phyloP scores from a whole-genome alignment of 2,113 vertebrate genomes.

The Tetrao urogallus region DNA sequence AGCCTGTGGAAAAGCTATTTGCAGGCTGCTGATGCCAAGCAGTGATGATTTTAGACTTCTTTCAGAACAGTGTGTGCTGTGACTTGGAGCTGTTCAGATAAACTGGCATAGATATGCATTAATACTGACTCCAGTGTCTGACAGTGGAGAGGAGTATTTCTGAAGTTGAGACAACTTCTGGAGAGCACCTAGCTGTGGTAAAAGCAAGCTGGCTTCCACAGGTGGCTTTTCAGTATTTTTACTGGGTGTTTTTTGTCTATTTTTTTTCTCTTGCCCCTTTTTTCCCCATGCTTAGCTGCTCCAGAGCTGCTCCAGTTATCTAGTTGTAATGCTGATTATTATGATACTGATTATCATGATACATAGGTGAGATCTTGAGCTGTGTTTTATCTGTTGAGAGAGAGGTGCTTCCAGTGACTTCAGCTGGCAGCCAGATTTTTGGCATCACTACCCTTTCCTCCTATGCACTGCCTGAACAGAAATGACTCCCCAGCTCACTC shows the following conservation, averaged over 20 bases:
- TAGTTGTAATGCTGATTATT: neutral
- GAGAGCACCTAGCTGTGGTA: neutral
- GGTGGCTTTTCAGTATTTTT: neutral
- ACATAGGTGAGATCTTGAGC: neutral
- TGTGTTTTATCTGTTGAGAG: neutral
- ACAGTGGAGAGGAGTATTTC: neutral
- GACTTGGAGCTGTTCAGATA: slow-evolving; percentile 3
- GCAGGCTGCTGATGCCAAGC: slow-evolving; percentile 36
- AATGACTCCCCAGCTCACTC: neutral
- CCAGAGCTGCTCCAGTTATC: neutral
- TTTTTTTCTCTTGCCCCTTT: neutral
- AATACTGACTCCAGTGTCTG: neutral
- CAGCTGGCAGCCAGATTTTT: neutral
- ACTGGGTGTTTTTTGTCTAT: neutral
- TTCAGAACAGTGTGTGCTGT: slow-evolving; percentile 39
- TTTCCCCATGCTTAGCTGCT: neutral
- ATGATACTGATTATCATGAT: neutral
- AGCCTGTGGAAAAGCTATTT: slow-evolving; percentile 7
- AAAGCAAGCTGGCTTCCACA: neutral
- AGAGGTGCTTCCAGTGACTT: neutral
- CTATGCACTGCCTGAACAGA: neutral
- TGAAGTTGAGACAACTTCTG: neutral
- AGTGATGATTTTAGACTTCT: slow-evolving; percentile 35
- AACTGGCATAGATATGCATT: neutral
- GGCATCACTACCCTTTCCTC: neutral